Evolutionary conservation across 2,797 vertebrate species (phyloP).

Genomic region (Halcyon chelicuti): DNA sequence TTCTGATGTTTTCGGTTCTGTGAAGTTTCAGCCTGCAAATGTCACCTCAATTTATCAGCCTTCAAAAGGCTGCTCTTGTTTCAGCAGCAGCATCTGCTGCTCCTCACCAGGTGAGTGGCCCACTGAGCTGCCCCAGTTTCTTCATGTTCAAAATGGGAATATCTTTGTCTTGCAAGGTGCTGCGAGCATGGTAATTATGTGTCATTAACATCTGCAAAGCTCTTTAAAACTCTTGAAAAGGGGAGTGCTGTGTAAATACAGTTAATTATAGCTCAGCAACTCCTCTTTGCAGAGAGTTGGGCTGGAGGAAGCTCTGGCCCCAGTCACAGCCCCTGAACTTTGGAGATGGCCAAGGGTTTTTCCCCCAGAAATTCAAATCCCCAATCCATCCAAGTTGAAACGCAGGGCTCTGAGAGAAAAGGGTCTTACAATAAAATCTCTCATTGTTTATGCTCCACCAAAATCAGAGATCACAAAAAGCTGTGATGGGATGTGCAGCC

Average conservation of each 20-base stretch:
- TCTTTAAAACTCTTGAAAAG: not conserved
- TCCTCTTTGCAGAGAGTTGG: not conserved
- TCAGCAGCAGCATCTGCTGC: not conserved
- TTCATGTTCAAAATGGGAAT: not conserved
- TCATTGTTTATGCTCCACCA: not conserved
- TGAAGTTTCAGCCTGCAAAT: not conserved
- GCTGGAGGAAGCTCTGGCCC: not conserved
- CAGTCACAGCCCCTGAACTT: not conserved
- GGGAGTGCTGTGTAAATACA: not conserved
- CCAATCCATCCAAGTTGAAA: not conserved
- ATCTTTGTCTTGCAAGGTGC: not conserved
- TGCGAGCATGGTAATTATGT: not conserved
- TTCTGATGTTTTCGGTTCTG: not conserved
- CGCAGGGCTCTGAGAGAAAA: accelerated
- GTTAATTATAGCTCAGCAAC: not conserved
- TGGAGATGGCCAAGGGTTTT: not conserved
- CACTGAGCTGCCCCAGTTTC: conserved; percentile 7
- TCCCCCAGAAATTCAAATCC: not conserved
- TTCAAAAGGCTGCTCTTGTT: not conserved
- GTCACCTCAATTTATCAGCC: not conserved
- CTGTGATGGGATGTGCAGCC: not conserved
- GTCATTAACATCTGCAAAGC: not conserved
- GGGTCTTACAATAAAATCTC: not conserved
- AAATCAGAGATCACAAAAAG: not conserved
- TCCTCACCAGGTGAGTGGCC: not conserved